Percentiles rank a stretch among this genome's conserved stretches.
Evolutionary conservation across 2,888 invertebrate species (phyloP).

Genomic region (Listrodromus nycthemerus): DNA sequence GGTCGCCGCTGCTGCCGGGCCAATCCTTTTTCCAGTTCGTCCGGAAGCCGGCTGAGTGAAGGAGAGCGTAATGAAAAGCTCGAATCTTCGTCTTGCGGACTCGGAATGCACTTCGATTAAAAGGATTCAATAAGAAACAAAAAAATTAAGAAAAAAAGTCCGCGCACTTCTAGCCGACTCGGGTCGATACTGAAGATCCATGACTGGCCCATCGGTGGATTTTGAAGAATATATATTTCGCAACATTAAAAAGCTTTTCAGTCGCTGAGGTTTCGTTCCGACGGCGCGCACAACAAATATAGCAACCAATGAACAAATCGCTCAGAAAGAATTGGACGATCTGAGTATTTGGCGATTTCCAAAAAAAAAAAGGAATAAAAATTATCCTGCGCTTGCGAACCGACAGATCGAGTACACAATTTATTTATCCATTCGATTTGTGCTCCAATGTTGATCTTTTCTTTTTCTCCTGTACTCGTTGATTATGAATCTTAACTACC

Average conservation of each 20-base stretch:
- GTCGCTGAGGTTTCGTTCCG: neutral
- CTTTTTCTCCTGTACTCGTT: no score
- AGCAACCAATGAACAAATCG: neutral
- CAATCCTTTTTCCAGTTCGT: conserved; percentile 48
- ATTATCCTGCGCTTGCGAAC: no score
- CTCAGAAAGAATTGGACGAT: neutral
- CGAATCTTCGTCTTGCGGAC: conserved; percentile 27
- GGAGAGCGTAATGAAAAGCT: conserved; percentile 34
- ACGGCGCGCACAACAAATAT: neutral
- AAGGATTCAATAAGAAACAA: neutral
- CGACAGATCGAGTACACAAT: no score
- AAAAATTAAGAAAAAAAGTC: conserved; percentile 19
- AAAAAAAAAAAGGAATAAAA: no score
- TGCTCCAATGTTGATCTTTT: no score
- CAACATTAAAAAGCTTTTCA: neutral
- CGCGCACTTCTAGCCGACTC: neutral
- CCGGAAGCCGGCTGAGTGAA: conserved; percentile 9
- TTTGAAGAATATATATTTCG: neutral
- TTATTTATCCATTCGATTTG: no score
- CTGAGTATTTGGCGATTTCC: neutral
- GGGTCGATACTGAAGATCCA: neutral
- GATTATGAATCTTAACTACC: no score
- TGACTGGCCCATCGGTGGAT: neutral
- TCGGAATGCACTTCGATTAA: conserved; percentile 21
- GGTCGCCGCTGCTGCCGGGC: conserved; percentile 21